A percentile compares a stretch with the other conserved stretches of the same genome.
Evolutionary conservation across 2,113 vertebrate species (phyloP).

Genomic region (Brachypodius melanocephalos): DNA sequence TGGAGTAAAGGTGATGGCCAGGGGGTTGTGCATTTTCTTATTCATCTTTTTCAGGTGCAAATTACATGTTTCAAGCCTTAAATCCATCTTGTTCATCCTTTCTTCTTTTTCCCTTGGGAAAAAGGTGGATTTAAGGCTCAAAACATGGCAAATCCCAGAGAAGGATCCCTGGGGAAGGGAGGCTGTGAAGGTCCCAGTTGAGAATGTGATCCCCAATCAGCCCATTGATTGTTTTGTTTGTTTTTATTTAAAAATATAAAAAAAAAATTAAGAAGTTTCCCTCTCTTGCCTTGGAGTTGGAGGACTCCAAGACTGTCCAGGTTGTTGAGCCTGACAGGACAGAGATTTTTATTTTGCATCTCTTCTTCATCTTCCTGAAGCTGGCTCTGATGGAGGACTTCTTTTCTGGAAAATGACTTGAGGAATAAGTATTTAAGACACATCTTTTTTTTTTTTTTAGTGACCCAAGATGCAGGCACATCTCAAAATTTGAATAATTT

Average conservation of each 20-base stretch:
- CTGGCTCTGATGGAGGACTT: neutral
- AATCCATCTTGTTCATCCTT: neutral
- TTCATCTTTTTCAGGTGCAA: neutral
- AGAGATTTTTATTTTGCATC: neutral
- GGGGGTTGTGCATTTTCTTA: neutral
- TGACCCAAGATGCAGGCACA: neutral
- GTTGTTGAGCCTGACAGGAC: neutral
- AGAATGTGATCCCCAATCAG: neutral
- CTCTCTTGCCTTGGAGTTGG: rapidly evolving
- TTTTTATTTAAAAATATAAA: neutral
- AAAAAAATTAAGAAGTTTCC: neutral
- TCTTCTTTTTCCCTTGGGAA: neutral
- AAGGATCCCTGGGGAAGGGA: neutral
- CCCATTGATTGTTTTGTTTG: rapidly evolving
- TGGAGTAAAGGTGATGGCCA: neutral
- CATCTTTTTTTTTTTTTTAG: neutral
- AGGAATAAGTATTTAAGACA: neutral
- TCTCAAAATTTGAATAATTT: neutral
- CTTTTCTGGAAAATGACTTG: neutral
- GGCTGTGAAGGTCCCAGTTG: neutral
- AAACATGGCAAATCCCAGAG: neutral
- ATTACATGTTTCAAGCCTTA: neutral
- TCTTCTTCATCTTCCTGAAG: neutral
- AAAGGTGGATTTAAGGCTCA: neutral
- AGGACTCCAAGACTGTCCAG: neutral